Evolutionary conservation across 1,140 invertebrate genomes (phyloP), one percentile per base, ranked within the genome.

Genomic region (Lutraria rhynchaena): DNA sequence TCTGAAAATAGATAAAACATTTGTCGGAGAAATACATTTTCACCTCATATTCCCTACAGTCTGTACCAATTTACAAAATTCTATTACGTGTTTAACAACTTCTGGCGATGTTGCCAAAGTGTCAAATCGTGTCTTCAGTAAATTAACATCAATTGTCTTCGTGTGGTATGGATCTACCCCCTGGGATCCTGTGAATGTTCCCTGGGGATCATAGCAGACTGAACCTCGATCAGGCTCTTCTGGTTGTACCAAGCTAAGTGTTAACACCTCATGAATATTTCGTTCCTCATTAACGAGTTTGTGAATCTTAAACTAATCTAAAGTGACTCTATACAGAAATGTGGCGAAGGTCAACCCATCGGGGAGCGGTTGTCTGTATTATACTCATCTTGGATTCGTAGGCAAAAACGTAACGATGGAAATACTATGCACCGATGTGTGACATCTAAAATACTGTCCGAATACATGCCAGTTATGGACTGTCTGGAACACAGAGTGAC

Each of bases 131-230:
- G 71, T 74, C 71, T 74, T 74, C 53, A n/a, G 71, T 74, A 74
- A 74, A 74, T 74, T 74, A 74, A 74, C 71, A 74, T 74, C 71
- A 57, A 74, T 58, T 74, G 71, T 74, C 53, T 74, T 74, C 71
- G 51, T 60, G 71, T 57, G 71, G 57, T 60, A 60, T 60, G 57
- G 55, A 74, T 60, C 71, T 60, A 4, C 44, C 71, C 71, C 71
- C 31, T n/a, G 15, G 71, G 71, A 29, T 55, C 27, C 17, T 13
- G 49, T 11, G 15, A 31, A 19, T 37, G 15, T 55, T n/a, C 71
- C 71, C 53, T 13, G 15, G 71, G 55, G 53, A 29, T 3, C 3
- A 24, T 4, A 51, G 35, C 71, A 60, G 57, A 60, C 71, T 58
- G 51, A 46, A 19, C 27, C 35, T 31, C 4, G 37, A 74, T 17